Percentiles rank a stretch among this genome's conserved stretches.
phyloP scores from a whole-genome alignment of 1,140 invertebrate genomes.

The Lasaia peninsularis region DNA sequence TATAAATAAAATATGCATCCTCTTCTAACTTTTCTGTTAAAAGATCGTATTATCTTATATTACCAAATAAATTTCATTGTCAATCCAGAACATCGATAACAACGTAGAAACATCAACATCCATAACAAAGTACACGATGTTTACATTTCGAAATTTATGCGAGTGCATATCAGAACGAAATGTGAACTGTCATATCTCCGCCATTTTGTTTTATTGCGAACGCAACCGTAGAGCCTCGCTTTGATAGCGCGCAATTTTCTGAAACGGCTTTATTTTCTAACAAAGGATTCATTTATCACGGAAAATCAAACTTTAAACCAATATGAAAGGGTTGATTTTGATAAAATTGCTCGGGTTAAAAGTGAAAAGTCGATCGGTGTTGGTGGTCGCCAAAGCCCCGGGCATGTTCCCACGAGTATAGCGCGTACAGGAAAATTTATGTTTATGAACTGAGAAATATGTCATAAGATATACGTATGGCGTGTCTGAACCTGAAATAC shows the following conservation, averaged over 20 bases:
- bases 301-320: conserved; percentile 23
- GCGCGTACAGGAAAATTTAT: conserved; percentile 69
- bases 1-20: background rate
- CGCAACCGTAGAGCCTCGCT: conserved; percentile 47
- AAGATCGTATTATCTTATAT: conserved; percentile 8
- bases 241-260: conserved; percentile 66
- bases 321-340: conserved; percentile 34
- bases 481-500: conserved; percentile 65
- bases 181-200: conserved; percentile 37
- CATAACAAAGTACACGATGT: conserved; percentile 47
- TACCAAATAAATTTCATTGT: conserved; percentile 16
- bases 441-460: conserved; percentile 73
- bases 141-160: conserved; percentile 58
- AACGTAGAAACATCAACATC: conserved; percentile 31
- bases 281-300: conserved; percentile 20
- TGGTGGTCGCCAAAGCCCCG: conserved; percentile 61
- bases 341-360: conserved; percentile 31
- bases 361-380: conserved; percentile 70
- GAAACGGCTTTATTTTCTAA: conserved; percentile 69
- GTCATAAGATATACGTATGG: conserved; percentile 71
- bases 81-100: conserved; percentile 13
- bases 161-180: conserved; percentile 33
- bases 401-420: conserved; percentile 71
- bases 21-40: background rate
- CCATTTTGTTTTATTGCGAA: conserved; percentile 64